phyloP scores from a whole-genome alignment of 2,888 invertebrate genomes.

The Odiellus spinosus region DNA sequence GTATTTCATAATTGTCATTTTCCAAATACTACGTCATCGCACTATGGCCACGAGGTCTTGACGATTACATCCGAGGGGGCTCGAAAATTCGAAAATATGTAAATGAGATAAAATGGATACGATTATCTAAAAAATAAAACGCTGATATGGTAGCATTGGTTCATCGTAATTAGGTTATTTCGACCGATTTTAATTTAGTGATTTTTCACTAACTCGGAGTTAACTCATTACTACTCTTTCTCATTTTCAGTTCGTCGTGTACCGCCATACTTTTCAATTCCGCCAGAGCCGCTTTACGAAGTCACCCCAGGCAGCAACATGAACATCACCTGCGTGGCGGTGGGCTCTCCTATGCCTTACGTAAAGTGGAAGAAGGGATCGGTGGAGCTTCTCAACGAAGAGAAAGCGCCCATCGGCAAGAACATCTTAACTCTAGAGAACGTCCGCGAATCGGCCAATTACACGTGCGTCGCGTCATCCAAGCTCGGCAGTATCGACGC shows the following conservation, averaged over 20 bases:
- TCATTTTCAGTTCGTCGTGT: conserved; percentile 65
- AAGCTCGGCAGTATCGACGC: conserved; percentile 82
- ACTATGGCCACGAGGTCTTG: too few relatives aligned
- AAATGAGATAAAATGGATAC: too few relatives aligned
- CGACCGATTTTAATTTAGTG: too few relatives aligned
- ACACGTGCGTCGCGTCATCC: conserved; percentile 90
- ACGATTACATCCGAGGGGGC: too few relatives aligned
- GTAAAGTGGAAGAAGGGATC: conserved; percentile 47
- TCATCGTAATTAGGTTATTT: too few relatives aligned
- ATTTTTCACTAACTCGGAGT: too few relatives aligned
- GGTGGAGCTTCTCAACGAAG: conserved; percentile 67
- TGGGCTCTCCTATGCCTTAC: conserved; percentile 94
- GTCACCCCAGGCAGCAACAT: conserved; percentile 81
- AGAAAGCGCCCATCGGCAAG: conserved; percentile 37
- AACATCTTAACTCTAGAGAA: conserved; percentile 73
- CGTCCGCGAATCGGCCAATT: conserved; percentile 83
- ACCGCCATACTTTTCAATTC: conserved; percentile 85
- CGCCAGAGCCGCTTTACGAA: conserved; percentile 66
- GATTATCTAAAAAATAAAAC: too few relatives aligned
- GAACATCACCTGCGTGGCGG: conserved; percentile 89
- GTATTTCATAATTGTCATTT: too few relatives aligned
- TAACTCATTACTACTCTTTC: too few relatives aligned
- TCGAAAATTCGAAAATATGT: too few relatives aligned
- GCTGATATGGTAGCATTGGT: too few relatives aligned
- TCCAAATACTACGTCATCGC: too few relatives aligned